phyloP scores from a whole-genome alignment of 2,888 invertebrate genomes.

The Cataglyphis livida region DNA sequence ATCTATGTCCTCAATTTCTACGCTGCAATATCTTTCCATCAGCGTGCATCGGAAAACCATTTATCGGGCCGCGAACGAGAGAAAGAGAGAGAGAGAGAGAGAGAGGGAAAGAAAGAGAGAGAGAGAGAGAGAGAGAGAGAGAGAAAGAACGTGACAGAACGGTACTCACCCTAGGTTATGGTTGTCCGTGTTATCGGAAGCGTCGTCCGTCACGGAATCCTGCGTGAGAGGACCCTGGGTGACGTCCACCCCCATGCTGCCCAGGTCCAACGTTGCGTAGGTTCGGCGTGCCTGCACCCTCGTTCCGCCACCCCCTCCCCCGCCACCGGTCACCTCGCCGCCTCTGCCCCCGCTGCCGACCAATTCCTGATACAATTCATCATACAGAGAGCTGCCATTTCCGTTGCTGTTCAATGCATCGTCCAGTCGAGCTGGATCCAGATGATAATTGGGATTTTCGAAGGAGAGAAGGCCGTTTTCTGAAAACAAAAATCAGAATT shows the following conservation, averaged over 20 bases:
- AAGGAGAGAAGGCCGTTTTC: constrained; percentile 96
- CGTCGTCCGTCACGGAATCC: constrained; percentile 85
- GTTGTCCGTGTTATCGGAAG: constrained; percentile 85
- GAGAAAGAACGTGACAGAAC: constrained; percentile 10
- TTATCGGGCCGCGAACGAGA: constrained; percentile 15
- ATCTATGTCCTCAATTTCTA: constrained; percentile 33
- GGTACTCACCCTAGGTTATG: constrained; percentile 87
- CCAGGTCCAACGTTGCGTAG: constrained; percentile 90
- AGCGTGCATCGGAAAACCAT: constrained; percentile 35
- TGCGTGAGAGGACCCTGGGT: constrained; percentile 88
- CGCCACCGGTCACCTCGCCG: constrained; percentile 86
- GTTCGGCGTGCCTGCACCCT: constrained; percentile 87
- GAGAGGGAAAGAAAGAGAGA: background rate
- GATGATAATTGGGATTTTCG: constrained; percentile 96
- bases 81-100: background rate
- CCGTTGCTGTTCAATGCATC: constrained; percentile 91
- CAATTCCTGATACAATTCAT: constrained; percentile 89
- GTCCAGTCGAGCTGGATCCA: constrained; percentile 92
- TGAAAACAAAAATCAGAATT: constrained; percentile 85
- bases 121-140: background rate
- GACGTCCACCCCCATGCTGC: constrained; percentile 91
- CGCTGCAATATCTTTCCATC: constrained; percentile 33
- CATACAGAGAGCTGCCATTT: constrained; percentile 88
- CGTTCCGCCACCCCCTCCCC: constrained; percentile 86
- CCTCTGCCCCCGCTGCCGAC: constrained; percentile 85